phyloP scores from a whole-genome alignment of 2,113 vertebrate species.

The Dromas ardeola region DNA sequence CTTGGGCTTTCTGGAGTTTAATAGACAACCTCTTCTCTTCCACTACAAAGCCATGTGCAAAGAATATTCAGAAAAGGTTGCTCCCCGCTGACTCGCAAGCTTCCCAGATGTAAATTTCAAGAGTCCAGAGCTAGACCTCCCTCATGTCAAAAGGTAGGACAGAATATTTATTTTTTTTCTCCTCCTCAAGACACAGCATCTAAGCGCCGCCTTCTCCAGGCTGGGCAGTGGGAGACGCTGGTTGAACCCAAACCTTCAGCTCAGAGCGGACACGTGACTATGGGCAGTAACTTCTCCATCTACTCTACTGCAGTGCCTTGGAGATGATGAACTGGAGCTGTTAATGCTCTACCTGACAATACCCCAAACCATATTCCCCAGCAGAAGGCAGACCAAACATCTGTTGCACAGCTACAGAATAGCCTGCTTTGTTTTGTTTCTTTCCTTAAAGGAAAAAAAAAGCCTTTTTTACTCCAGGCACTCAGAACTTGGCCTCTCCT shows the following conservation, averaged over 20 bases:
- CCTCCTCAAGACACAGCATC: background rate
- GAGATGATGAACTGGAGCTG: background rate
- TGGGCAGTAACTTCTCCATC: background rate
- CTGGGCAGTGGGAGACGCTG: background rate
- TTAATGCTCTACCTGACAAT: background rate
- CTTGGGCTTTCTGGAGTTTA: background rate
- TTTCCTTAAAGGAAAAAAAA: background rate
- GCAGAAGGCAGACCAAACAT: background rate
- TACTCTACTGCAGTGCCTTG: background rate
- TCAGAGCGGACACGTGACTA: background rate
- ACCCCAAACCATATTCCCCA: background rate
- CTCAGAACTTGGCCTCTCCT: background rate
- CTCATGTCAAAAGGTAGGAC: background rate
- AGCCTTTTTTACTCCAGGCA: background rate
- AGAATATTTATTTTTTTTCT: background rate
- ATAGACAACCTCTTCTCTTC: background rate
- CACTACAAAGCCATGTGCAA: background rate
- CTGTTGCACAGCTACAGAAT: background rate
- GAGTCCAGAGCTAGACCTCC: background rate
- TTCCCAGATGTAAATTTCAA: background rate
- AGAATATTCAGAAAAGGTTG: no score
- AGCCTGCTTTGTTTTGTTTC: background rate
- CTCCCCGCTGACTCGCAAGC: background rate
- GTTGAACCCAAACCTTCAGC: background rate
- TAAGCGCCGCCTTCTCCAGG: background rate